Evolutionary conservation across 2,888 invertebrate species (phyloP).

Genomic region (Tenthredo amoena): DNA sequence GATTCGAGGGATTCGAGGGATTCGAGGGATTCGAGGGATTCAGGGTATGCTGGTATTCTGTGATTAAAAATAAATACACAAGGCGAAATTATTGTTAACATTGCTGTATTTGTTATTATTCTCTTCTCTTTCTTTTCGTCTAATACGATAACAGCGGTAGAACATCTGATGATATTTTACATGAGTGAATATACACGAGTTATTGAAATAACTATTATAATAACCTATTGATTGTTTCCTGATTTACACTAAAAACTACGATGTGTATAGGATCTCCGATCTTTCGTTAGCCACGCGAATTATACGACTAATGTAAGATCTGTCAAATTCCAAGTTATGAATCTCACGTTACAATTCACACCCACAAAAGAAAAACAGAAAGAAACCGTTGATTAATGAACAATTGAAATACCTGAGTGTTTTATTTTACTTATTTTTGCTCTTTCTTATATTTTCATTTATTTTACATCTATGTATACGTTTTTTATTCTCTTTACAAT

Average conservation of each 20-base stretch:
- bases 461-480: background rate
- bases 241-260: background rate
- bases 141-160: background rate
- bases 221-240: constrained; percentile 30
- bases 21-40: background rate
- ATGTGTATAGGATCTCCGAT: background rate
- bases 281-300: background rate
- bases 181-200: background rate
- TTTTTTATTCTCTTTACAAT: background rate
- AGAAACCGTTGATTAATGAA: background rate
- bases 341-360: background rate
- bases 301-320: background rate
- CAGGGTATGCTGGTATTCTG: background rate
- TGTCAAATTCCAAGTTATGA: background rate
- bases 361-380: background rate
- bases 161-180: background rate
- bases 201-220: background rate
- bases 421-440: background rate
- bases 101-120: constrained; percentile 21
- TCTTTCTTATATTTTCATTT: background rate
- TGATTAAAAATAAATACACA: background rate
- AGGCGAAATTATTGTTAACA: constrained; percentile 3
- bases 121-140: background rate
- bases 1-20: background rate
- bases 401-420: constrained; percentile 29